Conservation (phyloP, 2,797 vertebrate genomes). For the Falco biarmicus region DNA sequence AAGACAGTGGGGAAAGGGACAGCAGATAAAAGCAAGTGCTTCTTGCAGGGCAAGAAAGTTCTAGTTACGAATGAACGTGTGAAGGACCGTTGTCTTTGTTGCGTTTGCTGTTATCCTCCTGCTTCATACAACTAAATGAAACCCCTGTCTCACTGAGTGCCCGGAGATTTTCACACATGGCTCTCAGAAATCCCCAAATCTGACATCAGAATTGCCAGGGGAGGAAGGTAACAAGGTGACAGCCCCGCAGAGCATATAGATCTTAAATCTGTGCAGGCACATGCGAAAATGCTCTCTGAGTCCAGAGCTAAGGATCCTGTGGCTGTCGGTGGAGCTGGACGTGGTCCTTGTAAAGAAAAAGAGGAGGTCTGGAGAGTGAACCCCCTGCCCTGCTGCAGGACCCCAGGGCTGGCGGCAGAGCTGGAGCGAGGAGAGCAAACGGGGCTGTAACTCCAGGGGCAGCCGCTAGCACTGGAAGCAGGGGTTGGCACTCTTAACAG, state of each 20-base stretch:
- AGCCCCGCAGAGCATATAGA: fast-evolving
- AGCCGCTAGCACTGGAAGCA: not conserved
- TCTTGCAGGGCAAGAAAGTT: not conserved
- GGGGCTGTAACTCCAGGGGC: not conserved
- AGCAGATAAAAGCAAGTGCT: not conserved
- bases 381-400: not conserved
- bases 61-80: fast-evolving
- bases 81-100: not conserved
- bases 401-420: fast-evolving
- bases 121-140: not conserved
- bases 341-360: not conserved
- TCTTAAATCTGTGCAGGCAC: not conserved
- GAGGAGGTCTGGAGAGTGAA: not conserved
- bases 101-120: not conserved
- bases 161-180: not conserved
- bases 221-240: not conserved
- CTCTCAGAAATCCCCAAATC: not conserved
- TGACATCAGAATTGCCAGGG: not conserved
- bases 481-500: not conserved
- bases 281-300: not conserved
- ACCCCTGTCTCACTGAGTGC: not conserved
- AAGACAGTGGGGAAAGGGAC: not conserved
- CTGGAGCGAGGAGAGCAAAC: not conserved
- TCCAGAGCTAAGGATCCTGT: not conserved
- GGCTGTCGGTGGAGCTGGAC: not conserved